Conservation (phyloP, 2,113 vertebrate genomes). For the Cacatua alba region DNA sequence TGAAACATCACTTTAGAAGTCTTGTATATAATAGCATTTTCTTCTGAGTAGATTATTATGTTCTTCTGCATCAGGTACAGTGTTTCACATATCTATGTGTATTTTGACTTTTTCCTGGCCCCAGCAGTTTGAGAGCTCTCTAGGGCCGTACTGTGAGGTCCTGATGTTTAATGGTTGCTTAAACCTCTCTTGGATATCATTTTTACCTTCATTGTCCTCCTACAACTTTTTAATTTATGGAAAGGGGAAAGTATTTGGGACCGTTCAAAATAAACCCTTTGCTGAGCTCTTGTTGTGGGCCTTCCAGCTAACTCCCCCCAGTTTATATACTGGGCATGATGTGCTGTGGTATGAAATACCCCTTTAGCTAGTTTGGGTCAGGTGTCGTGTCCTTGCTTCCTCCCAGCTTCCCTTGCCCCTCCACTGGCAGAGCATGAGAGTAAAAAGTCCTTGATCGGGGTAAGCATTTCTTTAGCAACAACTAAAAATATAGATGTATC, state of each 20-base stretch:
- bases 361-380: background rate
- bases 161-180: background rate
- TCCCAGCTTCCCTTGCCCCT: background rate
- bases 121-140: background rate
- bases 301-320: background rate
- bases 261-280: background rate
- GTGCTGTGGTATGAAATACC: background rate
- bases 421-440: background rate
- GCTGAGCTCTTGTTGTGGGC: background rate
- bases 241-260: background rate
- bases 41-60: background rate
- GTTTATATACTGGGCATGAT: background rate
- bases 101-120: background rate
- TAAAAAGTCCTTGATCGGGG: background rate
- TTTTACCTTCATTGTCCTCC: background rate
- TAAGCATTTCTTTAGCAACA: background rate
- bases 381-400: background rate
- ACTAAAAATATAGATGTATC: background rate
- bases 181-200: background rate
- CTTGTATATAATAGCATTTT: background rate
- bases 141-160: accelerated
- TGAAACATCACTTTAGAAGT: background rate
- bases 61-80: background rate
- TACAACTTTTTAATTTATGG: background rate
- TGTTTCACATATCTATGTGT: background rate